phyloP scores from a whole-genome alignment of 92 coral and sea anemone species.

The Phenganax subtilis region DNA sequence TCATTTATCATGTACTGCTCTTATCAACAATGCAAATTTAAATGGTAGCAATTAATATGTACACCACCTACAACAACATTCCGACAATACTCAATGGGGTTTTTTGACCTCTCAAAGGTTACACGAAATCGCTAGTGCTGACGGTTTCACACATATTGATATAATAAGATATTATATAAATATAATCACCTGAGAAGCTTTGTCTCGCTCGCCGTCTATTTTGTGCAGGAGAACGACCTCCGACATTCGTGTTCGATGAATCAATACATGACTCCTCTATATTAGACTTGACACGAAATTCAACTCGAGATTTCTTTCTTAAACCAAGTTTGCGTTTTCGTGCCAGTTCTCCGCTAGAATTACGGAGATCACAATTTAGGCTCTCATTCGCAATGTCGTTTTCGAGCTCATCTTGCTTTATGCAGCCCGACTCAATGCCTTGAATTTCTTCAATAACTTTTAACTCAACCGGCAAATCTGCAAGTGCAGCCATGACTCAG shows the following conservation, averaged over 20 bases:
- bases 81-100: too few relatives aligned
- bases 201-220: constrained; percentile 7
- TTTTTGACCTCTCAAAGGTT: too few relatives aligned
- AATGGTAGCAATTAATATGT: too few relatives aligned
- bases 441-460: not conserved
- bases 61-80: too few relatives aligned
- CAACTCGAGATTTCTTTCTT: constrained; percentile 16
- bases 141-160: too few relatives aligned
- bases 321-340: not conserved
- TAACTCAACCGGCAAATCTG: not conserved
- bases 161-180: too few relatives aligned
- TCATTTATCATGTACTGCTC: too few relatives aligned
- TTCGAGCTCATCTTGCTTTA: not conserved
- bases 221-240: not conserved
- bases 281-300: constrained; percentile 13
- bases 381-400: not conserved
- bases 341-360: not conserved
- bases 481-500: too few relatives aligned
- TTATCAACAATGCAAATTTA: too few relatives aligned
- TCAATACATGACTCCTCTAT: not conserved
- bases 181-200: constrained; percentile 15
- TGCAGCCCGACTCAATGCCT: not conserved
- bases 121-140: too few relatives aligned
- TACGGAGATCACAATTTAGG: not conserved
- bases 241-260: not conserved